Base-by-base conservation (phyloP, 1,140 invertebrate genomes). In the Aporrectodea caliginosa region DNA sequence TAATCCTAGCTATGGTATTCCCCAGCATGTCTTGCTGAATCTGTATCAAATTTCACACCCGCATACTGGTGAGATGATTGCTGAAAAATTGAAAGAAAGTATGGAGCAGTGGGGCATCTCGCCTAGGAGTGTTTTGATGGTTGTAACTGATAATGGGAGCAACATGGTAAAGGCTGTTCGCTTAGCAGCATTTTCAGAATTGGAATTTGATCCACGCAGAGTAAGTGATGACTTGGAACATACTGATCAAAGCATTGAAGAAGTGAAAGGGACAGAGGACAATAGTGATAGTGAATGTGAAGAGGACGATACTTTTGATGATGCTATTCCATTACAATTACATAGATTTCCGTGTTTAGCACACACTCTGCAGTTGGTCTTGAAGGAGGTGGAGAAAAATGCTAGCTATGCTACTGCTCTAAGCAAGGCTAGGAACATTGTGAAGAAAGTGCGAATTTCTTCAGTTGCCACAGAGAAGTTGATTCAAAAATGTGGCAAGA, bases 381-480 rank as follows among this genome's bases (percentile, higher is more conserved):
- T 71, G 32, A 71, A 71, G 32, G 69, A 71, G 12, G 69, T 71
- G 69, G 69, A 71, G 16, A 27, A 71, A 71, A 71, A 71, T 71
- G 69, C 29, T 12, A 71, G 29, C 16, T 14, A 71, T 31, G 1
- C 1, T 6, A 71, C 69, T 71, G 69, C 16, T 30, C 32, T 71
- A n/a, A 14, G 27, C 69, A 71, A 71, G 32, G 69, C 69, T 6
- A 71, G 69, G 32, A 71, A 6, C 16, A 71, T 71, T 0, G 2
- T 31, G 12, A 71, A 31, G 32, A 71, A 71, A 71, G 29, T 71
- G 27, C 29, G 22, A 31, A 71, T 30, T 12, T 71, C 69, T 71
- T 22, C 69, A 12, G 69, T 22, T 27, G 69, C 69, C 1, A 71
- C 69, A 71, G 32, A 12, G 27, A 71, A 71, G 32, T 22, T 71